These are phyloP conservation scores for Drosophila micromelanica DNA, from an alignment of 1,140 invertebrate genomes.

Conservation along the genomic window DNA sequence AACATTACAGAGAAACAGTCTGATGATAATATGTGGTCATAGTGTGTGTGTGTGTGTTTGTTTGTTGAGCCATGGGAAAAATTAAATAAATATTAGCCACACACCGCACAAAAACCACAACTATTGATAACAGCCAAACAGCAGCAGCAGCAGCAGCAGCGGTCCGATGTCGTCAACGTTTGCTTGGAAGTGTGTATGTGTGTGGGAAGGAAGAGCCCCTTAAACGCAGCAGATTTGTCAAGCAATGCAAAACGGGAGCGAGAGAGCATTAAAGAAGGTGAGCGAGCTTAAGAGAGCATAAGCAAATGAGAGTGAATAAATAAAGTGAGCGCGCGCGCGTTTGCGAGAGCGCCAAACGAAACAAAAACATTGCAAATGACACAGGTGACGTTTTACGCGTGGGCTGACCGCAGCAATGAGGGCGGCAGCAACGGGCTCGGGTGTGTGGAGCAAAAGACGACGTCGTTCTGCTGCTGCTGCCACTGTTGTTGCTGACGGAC, in stretches of 20 bases:
- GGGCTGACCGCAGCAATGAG: constrained; percentile 26
- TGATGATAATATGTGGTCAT: constrained; percentile 67
- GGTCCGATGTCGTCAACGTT: constrained; percentile 13
- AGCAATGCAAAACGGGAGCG: constrained; percentile 18
- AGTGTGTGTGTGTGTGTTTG: constrained; percentile 12
- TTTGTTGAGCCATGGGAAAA: constrained; percentile 40
- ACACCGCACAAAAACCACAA: constrained; percentile 42
- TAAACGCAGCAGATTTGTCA: constrained; percentile 14
- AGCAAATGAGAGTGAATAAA: neutral
- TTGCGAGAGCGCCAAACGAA: constrained; percentile 23
- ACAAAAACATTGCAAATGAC: constrained; percentile 79
- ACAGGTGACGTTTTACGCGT: constrained; percentile 74
- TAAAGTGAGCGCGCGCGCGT: constrained; percentile 8
- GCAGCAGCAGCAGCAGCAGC: constrained; percentile 13
- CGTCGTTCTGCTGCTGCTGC: constrained; percentile 19
- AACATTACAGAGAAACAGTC: constrained; percentile 33
- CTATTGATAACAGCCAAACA: constrained; percentile 61
- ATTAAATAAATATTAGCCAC: constrained; percentile 71
- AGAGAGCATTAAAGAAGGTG: neutral
- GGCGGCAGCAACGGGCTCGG: neutral
- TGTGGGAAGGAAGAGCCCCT: constrained; percentile 31
- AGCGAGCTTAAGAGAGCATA: constrained; percentile 8
- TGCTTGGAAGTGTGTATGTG: neutral
- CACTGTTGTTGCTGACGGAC: constrained; percentile 28
- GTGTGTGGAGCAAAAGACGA: constrained; percentile 7